Evolutionary conservation across 2,797 vertebrate species (phyloP).

Genomic region (Acanthurus leucopareius): DNA sequence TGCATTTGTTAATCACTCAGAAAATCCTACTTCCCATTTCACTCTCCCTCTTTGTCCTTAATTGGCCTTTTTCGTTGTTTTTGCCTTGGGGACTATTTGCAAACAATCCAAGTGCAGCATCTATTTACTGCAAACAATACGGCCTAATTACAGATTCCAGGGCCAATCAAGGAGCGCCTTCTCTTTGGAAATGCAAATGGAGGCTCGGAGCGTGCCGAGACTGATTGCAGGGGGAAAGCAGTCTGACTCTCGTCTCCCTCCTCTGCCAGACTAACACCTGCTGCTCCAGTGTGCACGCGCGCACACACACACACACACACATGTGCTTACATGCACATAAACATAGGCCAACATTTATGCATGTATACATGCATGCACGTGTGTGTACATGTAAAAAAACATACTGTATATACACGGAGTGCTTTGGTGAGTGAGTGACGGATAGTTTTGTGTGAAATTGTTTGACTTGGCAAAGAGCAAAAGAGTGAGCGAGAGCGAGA

Average conservation of each 20-base stretch:
- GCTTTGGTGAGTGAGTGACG: constrained; percentile 64
- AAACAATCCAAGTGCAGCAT: constrained; percentile 85
- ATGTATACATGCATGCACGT: constrained; percentile 29
- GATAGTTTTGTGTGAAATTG: constrained; percentile 66
- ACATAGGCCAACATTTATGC: constrained; percentile 19
- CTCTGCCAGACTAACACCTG: constrained; percentile 87
- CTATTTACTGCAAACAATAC: constrained; percentile 89
- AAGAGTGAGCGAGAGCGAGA: constrained; percentile 27
- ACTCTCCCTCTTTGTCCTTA: constrained; percentile 72
- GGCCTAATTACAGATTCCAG: constrained; percentile 86
- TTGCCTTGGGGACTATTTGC: constrained; percentile 81
- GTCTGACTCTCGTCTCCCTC: constrained; percentile 75
- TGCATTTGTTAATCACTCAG: constrained; percentile 73
- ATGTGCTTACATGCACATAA: background rate
- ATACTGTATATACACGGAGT: constrained; percentile 44
- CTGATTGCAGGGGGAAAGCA: constrained; percentile 85
- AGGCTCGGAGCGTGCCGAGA: constrained; percentile 72
- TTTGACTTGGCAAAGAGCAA: constrained; percentile 73
- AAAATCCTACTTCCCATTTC: constrained; percentile 73
- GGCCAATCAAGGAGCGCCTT: constrained; percentile 86
- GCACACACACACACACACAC: too few species aligned
- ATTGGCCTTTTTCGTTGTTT: constrained; percentile 82
- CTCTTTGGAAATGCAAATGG: constrained; percentile 88
- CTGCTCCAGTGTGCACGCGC: constrained; percentile 66
- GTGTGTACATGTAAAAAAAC: constrained; percentile 45